Base-by-base conservation (phyloP, 2,797 vertebrate species). In the Epinephelus coioides region DNA sequence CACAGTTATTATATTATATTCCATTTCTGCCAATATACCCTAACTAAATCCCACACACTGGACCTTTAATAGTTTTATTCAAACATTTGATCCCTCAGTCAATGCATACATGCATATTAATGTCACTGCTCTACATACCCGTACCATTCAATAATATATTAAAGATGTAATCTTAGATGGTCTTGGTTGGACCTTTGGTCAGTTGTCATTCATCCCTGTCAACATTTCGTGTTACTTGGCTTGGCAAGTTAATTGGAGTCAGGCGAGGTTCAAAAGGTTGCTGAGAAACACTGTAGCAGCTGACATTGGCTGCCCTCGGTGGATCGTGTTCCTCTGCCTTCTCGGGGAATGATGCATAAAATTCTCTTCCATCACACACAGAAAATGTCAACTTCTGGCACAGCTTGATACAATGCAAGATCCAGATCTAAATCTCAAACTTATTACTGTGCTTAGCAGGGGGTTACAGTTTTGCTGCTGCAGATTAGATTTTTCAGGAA, bases 201-300 rank as follows among this genome's bases (percentile, higher is more conserved):
- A 51, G 69, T 43, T 78, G 77, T 80, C 84, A 87, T 77, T 89
- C 77, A 75, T 67, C 55, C 62, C 64, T 11, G 69, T 85, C 78
- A 72, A 27, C 67, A 60, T 77, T 83, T 80, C 69, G 56, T 43
- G 68, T 79, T 51, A 70, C 76, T 67, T 74, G 73, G 46, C 64
- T 79, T 49, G 72, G 43, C 54, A 71, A 77, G 73, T 87, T 81
- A 89, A 87, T 79, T 76, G 80, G 78, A 91, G 78, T 73, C 73
- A n/a, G 25, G 5, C 25, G 6, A 49, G 59, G 76, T 73, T 84
- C 54, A 69, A 47, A 67, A 82, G 69, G 80, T 78, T 23, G 38
- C 78, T 17, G 15, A 15, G 30, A 61, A 87, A 75, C 65, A 68
- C 1, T 53, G 83, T 47, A 54, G 75, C 40, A 17, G 44, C 69